Evolutionary conservation across 2,888 invertebrate genomes (phyloP).

Genomic region (Dicranocentrus wangi): DNA sequence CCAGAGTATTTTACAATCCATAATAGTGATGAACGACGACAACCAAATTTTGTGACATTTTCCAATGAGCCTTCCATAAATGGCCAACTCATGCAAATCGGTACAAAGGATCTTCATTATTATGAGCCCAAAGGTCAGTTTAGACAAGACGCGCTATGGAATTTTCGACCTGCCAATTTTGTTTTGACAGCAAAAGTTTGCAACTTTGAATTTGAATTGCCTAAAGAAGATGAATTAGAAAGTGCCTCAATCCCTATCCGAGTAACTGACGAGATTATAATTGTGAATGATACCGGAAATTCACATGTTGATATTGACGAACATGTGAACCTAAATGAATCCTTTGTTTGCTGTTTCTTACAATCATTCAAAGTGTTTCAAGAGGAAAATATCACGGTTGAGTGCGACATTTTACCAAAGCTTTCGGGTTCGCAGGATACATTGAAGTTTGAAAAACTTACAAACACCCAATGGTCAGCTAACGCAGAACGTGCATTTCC

Average conservation of each 20-base stretch:
- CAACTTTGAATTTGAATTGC: conserved; percentile 57
- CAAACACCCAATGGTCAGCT: conserved; percentile 54
- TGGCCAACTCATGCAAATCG: conserved; percentile 67
- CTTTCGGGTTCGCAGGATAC: background rate
- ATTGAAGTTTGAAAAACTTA: conserved; percentile 37
- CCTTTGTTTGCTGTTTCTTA: conserved; percentile 47
- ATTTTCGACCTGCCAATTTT: conserved; percentile 58
- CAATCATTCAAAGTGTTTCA: conserved; percentile 64
- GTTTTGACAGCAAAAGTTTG: conserved; percentile 32
- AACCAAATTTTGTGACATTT: conserved; percentile 63
- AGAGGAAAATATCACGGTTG: conserved; percentile 42
- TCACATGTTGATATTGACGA: conserved; percentile 35
- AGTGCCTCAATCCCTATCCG: conserved; percentile 32
- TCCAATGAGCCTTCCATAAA: conserved; percentile 60
- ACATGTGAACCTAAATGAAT: conserved; percentile 31
- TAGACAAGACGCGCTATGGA: conserved; percentile 63
- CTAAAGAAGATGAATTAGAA: conserved; percentile 32
- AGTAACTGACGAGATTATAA: conserved; percentile 46
- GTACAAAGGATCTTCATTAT: conserved; percentile 52
- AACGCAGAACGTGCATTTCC: conserved; percentile 33
- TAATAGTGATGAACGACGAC: conserved; percentile 59
- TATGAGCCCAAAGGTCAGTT: conserved; percentile 58
- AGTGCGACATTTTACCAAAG: conserved; percentile 34
- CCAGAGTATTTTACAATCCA: conserved; percentile 57
- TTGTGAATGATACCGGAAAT: conserved; percentile 39